Base-by-base conservation (phyloP, 2,797 vertebrate genomes). In the Smutsia temminckii region DNA sequence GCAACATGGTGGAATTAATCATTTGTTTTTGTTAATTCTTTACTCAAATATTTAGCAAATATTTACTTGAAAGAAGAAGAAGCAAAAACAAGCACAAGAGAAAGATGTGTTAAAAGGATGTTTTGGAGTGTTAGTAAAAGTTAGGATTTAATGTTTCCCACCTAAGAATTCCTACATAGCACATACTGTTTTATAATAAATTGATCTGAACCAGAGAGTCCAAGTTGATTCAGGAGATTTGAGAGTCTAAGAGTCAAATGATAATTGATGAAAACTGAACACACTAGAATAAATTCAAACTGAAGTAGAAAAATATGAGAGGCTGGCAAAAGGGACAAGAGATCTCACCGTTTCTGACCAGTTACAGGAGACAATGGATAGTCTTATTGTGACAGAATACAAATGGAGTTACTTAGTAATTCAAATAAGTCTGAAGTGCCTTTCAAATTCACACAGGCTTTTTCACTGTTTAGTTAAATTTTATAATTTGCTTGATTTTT, bases 21-120 rank as follows among this genome's bases (percentile, higher is more conserved):
- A 94, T 81, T 51, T 96, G 75, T 55, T 96, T 69, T 17, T 93
- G 68, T 93, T 88, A 89, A 96, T 94, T 89, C 21, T 81, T 95
- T 85, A 85, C 71, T 94, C 89, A 71, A 81, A 85, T 93, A 75
- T 93, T 95, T 85, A 86, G 91, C 42, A 49, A 96, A 8, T 55
- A 95, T 84, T 97, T 51, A 72, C 74, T 20, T 97, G 40, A 79
- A 34, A 25, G 40, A 55, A 63, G 55, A n/a, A 21, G 21, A 83
- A 90, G 12, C 66, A 34, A 46, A 89, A 78, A 57, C 6, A n/a
- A 92, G 9, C 27, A 32, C 4, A 27, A 23, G 8, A 72, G 18
- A 89, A 80, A 29, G n/a, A 29, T 20, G 34, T 1, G 5, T 53
- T 75, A 7, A 53, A 66, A 75, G 27, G 13, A 51, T 16, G 0